Conservation (phyloP, 2,888 invertebrate species). For the Muscina levida region DNA sequence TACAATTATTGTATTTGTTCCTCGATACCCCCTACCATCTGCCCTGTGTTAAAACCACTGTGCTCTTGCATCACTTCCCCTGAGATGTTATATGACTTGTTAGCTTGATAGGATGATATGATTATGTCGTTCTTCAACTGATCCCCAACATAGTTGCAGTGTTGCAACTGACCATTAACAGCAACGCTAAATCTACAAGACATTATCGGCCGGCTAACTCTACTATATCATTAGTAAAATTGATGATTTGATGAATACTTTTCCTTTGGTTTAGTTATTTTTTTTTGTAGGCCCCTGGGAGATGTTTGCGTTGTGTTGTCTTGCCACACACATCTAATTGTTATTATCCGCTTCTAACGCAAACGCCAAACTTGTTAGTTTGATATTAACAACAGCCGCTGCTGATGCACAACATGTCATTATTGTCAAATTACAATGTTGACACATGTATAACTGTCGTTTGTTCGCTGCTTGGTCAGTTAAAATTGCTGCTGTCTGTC, state of each 20-base stretch:
- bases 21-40: too few relatives aligned
- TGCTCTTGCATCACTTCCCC: too few relatives aligned
- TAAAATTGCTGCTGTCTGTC: too few relatives aligned
- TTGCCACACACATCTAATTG: neutral
- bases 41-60: too few relatives aligned
- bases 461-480: too few relatives aligned
- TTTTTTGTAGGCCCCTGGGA: too few relatives aligned
- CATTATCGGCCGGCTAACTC: slow-evolving; percentile 59
- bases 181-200: slow-evolving; percentile 74
- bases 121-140: neutral
- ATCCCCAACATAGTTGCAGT: neutral
- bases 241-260: too few relatives aligned
- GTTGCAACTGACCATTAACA: slow-evolving; percentile 5
- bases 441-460: slow-evolving; percentile 30
- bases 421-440: slow-evolving; percentile 36
- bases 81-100: neutral
- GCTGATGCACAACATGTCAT: slow-evolving; percentile 9
- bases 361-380: slow-evolving; percentile 48
- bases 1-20: too few relatives aligned
- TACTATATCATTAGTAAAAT: slow-evolving; percentile 48
- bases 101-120: neutral
- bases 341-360: neutral
- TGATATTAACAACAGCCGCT: slow-evolving; percentile 31
- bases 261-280: too few relatives aligned
- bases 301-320: neutral